Base-by-base conservation (phyloP, 1,140 invertebrate genomes). In the Drosophila asahinai region DNA sequence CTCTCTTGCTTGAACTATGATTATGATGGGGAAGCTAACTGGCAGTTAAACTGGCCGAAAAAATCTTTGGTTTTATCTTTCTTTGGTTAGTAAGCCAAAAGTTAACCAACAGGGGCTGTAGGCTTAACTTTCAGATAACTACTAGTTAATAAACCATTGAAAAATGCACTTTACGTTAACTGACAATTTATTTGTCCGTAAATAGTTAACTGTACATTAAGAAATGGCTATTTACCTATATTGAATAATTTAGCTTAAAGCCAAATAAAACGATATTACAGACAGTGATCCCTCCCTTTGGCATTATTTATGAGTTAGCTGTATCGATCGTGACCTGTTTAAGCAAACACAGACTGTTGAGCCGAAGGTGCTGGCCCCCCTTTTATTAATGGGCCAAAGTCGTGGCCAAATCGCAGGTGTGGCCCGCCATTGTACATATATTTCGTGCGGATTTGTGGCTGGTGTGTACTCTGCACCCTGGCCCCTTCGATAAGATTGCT, bases 401-500 rank as follows among this genome's bases (percentile, higher is more conserved):
- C 66, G 48, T 47, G 62, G 77, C 78, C 71, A 76, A 61, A 55
- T 52, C 52, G 75, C 76, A 78, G 65, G 60, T 75, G 70, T 59
- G 67, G 45, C 47, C 40, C 27, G 9, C 30, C 25, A 7, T 67
- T 47, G 36, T 45, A 55, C 38, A 15, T 49, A 25, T 45, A 58
- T 52, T 8, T 33, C 7, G 58, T 25, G 5, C 12, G 62, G 58
- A 62, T 63, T 62, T 43, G 68, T 54, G 59, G 30, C 57, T 55
- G 38, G 43, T 76, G 43, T 76, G 83, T 86, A 86, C 82, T 84
- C 82, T 84, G 82, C 67, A 80, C 82, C 75, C 55, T 38, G 54
- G 25, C 38, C 61, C 5, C 36, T n/a, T 40, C 42, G 83, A 89
- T 89, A 70, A 90, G 86, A 89, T 89, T 84, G 81, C 74, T 62